Percentiles rank a stretch among this genome's conserved stretches.
These are phyloP conservation scores for Herpailurus yagouaroundi DNA, from an alignment of 2,113 vertebrate species.

Conservation along the genomic window DNA sequence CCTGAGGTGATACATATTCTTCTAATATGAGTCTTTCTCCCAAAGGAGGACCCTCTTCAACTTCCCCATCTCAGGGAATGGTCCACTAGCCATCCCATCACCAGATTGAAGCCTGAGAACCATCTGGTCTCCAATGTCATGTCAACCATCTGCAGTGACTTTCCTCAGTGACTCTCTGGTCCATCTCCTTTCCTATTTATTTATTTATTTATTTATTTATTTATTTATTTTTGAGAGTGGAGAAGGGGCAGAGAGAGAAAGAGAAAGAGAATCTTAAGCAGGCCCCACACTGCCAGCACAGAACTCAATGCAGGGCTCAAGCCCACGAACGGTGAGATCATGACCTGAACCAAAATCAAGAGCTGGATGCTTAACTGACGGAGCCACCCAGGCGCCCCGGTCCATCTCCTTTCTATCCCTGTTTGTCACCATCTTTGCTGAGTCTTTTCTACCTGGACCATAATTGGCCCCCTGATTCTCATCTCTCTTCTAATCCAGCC, in stretches of 20 bases:
- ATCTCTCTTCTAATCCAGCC: not conserved
- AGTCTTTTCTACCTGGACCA: not conserved
- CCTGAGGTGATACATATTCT: not conserved
- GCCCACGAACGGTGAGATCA: too few species aligned
- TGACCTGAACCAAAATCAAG: too few species aligned
- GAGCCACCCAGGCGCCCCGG: too few species aligned
- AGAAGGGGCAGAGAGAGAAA: too few species aligned
- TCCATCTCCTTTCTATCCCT: not conserved
- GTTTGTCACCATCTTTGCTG: not conserved
- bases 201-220: too few species aligned
- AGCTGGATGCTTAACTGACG: too few species aligned
- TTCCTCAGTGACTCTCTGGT: not conserved
- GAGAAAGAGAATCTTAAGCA: too few species aligned
- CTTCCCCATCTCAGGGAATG: not conserved
- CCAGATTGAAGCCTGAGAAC: fast-evolving
- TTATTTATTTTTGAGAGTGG: too few species aligned
- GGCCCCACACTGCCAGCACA: too few species aligned
- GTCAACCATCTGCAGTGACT: not conserved
- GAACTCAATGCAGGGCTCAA: too few species aligned
- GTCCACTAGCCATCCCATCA: not conserved
- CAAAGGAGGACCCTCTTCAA: not conserved
- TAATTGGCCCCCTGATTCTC: not conserved
- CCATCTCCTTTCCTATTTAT: too few species aligned
- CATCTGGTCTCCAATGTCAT: not conserved
- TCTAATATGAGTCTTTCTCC: not conserved